Base-by-base conservation (phyloP, 2,888 invertebrate species). In the Oscheius myriophilus region DNA sequence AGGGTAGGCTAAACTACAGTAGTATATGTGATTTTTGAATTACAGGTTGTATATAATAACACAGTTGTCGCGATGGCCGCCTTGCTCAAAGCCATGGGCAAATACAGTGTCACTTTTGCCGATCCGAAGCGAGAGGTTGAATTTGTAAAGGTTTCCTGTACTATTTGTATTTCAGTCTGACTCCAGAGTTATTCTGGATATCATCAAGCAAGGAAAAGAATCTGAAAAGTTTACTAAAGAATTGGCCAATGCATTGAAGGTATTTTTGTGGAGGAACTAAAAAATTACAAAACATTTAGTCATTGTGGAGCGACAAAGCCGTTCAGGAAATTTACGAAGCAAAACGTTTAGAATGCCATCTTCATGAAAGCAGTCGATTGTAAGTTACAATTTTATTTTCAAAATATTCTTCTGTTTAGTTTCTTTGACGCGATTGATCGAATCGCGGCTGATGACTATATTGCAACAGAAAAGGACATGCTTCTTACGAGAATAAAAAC, bases 311-410 rank as follows among this genome's bases (percentile, higher is more conserved):
- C 1, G 80, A 80, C 51, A 43, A 68, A 16, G 59, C 63, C 9
- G 78, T 80, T 0, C 69, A 73, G 42, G 51, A 57, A 14, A 53
- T 76, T 42, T 78, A 76, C 46, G 73, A 74, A 18, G 42, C 52
- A 2, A 69, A 80, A 18, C 59, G 81, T 26, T 66, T 79, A 1
- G 79, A 80, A 54, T 75, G 73, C 61, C 82, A 84, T 61, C 69
- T 84, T 9, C 79, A 83, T 55, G 84, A 84, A 58, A 82, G 81
- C 52, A 81, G 80, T 26, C 75, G 79, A 72, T 79, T 77, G 82
- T 82, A 53, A 72, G 70, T 45, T 18, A n/a, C n/a, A 7, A 18
- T 23, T n/a, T 26, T 25, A 3, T 21, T 18, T 6, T 2, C n/a
- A 52, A 16, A 39, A 26, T 33, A 4, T 33, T 51, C n/a, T 11